Percentiles rank a stretch among this genome's conserved stretches.
Conservation (phyloP, 2,797 vertebrate species). For the Hemibagrus guttatus region DNA sequence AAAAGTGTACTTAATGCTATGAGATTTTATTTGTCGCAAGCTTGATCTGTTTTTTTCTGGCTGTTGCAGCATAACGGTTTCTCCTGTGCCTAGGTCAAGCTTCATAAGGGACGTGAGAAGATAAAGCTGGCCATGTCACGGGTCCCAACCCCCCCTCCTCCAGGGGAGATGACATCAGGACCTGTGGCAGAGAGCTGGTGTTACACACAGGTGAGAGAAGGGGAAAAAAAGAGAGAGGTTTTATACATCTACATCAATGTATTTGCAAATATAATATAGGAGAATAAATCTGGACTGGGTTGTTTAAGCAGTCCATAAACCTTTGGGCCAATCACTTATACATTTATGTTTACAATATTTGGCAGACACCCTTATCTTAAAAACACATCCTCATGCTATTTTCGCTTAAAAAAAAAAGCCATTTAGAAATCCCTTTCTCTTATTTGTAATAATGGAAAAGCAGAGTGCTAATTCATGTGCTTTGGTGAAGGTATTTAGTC, state of each 20-base stretch:
- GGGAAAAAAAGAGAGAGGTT: too few species aligned
- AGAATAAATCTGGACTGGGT: background rate
- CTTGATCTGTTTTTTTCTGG: background rate
- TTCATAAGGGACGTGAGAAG: conserved; percentile 52
- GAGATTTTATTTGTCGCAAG: background rate
- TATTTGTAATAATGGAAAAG: background rate
- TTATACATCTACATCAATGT: too few species aligned
- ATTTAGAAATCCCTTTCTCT: too few species aligned
- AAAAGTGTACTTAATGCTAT: too few species aligned
- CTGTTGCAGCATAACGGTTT: background rate
- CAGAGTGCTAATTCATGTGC: background rate
- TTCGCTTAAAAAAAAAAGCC: background rate
- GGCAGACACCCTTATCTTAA: background rate
- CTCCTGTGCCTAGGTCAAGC: conserved; percentile 45
- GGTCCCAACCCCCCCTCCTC: conserved; percentile 98
- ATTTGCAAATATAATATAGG: background rate
- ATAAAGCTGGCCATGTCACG: conserved; percentile 95
- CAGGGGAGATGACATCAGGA: conserved; percentile 99
- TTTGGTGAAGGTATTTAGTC: background rate
- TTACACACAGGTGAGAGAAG: conserved; percentile 90
- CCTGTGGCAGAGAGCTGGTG: conserved; percentile 99
- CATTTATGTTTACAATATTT: background rate
- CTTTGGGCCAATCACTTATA: background rate
- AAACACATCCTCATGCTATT: background rate
- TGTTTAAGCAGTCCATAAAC: background rate